A percentile compares a stretch with the other conserved stretches of the same genome.
Evolutionary conservation across 2,888 invertebrate species (phyloP).

Genomic region (Volucella bombylans): DNA sequence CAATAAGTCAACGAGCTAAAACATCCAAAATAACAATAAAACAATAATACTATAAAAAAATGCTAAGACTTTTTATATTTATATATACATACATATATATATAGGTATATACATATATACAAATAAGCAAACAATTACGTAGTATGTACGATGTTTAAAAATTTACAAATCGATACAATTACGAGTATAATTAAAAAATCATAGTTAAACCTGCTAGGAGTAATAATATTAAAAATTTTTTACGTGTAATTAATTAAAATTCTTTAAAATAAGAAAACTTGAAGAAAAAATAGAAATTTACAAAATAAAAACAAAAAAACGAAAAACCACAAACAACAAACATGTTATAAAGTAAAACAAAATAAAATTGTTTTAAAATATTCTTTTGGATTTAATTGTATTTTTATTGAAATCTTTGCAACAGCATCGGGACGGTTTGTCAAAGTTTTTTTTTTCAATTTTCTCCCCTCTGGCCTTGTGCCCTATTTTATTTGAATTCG

Average conservation of each 20-base stretch:
- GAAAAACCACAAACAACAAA: slow-evolving; percentile 42
- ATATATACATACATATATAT: slow-evolving; percentile 9
- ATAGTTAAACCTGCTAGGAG: slow-evolving; percentile 68
- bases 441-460: too few relatives aligned
- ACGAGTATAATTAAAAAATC: slow-evolving; percentile 23
- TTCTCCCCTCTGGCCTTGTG: too few relatives aligned
- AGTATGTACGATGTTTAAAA: slow-evolving; percentile 39
- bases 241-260: slow-evolving; percentile 65
- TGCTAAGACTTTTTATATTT: slow-evolving; percentile 67
- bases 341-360: slow-evolving; percentile 68
- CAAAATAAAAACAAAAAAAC: neutral
- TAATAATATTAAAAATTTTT: slow-evolving; percentile 65
- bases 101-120: slow-evolving; percentile 36
- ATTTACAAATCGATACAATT: slow-evolving; percentile 44
- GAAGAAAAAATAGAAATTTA: slow-evolving; percentile 5
- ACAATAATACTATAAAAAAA: slow-evolving; percentile 58
- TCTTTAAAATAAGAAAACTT: slow-evolving; percentile 37
- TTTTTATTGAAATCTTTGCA: neutral
- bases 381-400: neutral
- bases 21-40: slow-evolving; percentile 51
- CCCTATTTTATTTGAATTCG: too few relatives aligned
- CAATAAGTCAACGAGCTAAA: slow-evolving; percentile 32
- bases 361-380: slow-evolving; percentile 73
- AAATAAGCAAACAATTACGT: slow-evolving; percentile 39
- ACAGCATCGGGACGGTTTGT: too few relatives aligned